These are phyloP conservation scores for Onychorhynchus coronatus DNA, from an alignment of 2,113 vertebrate species.

Conservation along the genomic window DNA sequence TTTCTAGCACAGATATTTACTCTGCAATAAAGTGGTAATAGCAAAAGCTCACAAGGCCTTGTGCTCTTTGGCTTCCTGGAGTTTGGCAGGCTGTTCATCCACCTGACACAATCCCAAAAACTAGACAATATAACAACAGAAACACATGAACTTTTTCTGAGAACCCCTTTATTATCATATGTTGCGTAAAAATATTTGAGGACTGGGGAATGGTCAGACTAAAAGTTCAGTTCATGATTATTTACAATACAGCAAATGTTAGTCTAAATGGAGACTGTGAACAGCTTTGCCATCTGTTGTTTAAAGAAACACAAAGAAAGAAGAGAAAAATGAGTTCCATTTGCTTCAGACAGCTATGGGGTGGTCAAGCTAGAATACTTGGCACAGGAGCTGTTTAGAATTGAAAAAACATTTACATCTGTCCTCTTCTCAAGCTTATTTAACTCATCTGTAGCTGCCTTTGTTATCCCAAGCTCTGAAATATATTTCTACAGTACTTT, in stretches of 20 bases:
- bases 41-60: background rate
- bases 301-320: background rate
- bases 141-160: constrained; percentile 17
- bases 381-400: constrained; percentile 35
- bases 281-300: constrained; percentile 40
- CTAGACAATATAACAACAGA: background rate
- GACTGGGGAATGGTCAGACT: background rate
- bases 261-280: constrained; percentile 13
- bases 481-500: background rate
- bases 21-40: background rate
- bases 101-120: constrained; percentile 37
- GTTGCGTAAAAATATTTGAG: constrained; percentile 12
- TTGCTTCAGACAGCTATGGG: constrained; percentile 33
- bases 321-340: constrained; percentile 51
- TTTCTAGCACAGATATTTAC: background rate
- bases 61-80: background rate
- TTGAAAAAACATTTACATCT: constrained; percentile 25
- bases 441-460: background rate
- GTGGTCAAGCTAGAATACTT: constrained; percentile 49
- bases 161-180: constrained; percentile 23
- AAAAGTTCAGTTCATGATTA: constrained; percentile 25
- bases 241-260: constrained; percentile 25
- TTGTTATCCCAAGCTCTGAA: background rate
- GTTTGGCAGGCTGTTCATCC: constrained; percentile 19
- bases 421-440: background rate